phyloP scores from a whole-genome alignment of 2,888 invertebrate genomes.

The Thyatira batis region DNA sequence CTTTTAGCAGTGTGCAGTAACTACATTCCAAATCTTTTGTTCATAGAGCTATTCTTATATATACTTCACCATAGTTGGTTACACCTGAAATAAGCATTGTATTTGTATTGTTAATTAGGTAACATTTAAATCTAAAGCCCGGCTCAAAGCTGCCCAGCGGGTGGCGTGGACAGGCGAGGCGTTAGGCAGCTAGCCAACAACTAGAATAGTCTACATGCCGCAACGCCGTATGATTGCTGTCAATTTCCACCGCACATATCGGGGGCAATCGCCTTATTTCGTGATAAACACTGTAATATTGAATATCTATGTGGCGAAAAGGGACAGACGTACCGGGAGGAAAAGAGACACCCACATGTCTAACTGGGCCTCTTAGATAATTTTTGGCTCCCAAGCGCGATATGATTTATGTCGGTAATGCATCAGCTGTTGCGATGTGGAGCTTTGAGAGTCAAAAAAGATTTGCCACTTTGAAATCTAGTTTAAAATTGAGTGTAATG shows the following conservation, averaged over 20 bases:
- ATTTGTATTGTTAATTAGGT: neutral
- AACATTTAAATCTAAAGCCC: neutral
- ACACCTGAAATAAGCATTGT: neutral
- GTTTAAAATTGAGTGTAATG: too few species aligned
- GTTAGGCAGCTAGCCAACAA: conserved; percentile 65
- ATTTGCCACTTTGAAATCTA: too few species aligned
- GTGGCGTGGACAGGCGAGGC: conserved; percentile 39
- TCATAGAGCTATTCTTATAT: too few species aligned
- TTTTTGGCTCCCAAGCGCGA: conserved; percentile 12
- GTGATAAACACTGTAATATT: conserved; percentile 30
- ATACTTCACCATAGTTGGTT: neutral
- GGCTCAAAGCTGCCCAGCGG: conserved; percentile 12
- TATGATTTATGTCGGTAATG: conserved; percentile 23
- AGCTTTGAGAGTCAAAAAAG: too few species aligned
- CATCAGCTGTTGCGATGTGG: conserved; percentile 17
- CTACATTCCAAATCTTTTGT: too few species aligned
- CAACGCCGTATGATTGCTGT: conserved; percentile 50
- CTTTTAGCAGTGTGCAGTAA: too few species aligned
- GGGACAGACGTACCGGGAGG: too few species aligned
- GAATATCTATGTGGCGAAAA: too few species aligned
- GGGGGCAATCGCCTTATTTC: conserved; percentile 46
- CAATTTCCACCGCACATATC: conserved; percentile 53
- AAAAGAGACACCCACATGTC: too few species aligned
- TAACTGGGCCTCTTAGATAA: too few species aligned
- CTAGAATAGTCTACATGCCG: conserved; percentile 71